Evolutionary conservation across 2,888 invertebrate species (phyloP), one percentile per base, ranked within the genome.

Genomic region (Oxystoma pomonae): DNA sequence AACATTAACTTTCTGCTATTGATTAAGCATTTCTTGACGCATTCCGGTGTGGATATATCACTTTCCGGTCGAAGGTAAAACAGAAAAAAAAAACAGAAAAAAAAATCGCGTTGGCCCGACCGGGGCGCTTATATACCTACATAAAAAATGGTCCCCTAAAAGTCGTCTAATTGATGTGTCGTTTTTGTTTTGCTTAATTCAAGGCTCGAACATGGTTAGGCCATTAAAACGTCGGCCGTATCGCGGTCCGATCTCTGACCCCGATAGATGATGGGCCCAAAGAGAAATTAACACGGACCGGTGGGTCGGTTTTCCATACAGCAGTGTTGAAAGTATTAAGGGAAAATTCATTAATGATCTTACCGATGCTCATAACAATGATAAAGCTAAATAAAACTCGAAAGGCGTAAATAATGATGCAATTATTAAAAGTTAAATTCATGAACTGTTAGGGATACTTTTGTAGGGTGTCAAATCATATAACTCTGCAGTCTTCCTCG

Each of bases 151-250:
- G 62, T 51, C 63, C 63, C 60, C 65, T 63, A 67, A 67, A 67
- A 67, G 67, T 67, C 81, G 80, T 83, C 85, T 86, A 85, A 86
- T 86, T 85, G 86, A 86, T 85, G 86, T 85, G 85, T 85, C 84
- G 85, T 85, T 85, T 85, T 84, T 81, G 84, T 85, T 86, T 86
- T 85, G 84, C 85, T 85, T 85, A 86, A 85, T 86, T 79, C 79
- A 75, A 75, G 75, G 73, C 77, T 82, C 82, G 83, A 83, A 86
- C 86, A 86, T 83, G 86, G 85, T 86, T 86, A 84, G 84, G 83
- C 86, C 86, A 86, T 86, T 86, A 86, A 86, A 86, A 84, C 83
- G 85, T 85, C 85, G 81, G 80, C 60, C 80, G 80, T 84, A 84
- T 84, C 84, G 83, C 82, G 78, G 81, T 80, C 83, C 83, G 84